Evolutionary conservation across 2,113 vertebrate genomes (phyloP).

Genomic region (Gallinago jamesoni): DNA sequence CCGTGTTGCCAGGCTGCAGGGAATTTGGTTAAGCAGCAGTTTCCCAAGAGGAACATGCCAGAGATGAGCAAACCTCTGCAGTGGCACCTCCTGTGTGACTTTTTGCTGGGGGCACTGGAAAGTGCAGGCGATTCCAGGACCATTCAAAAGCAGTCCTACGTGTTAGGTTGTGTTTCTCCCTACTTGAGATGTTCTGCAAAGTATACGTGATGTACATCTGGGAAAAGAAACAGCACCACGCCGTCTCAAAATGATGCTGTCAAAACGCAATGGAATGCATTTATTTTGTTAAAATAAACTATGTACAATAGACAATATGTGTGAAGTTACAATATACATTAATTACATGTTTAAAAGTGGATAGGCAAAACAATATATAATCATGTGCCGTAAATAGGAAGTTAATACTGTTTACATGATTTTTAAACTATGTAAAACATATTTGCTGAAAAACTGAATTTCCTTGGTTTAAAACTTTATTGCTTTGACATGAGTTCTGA

Average conservation of each 20-base stretch:
- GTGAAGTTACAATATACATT: constrained; percentile 54
- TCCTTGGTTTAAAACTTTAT: neutral
- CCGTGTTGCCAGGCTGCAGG: neutral
- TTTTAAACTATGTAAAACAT: neutral
- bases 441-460: neutral
- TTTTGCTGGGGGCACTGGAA: neutral
- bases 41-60: neutral
- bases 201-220: neutral
- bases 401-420: constrained; percentile 19
- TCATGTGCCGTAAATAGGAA: constrained; percentile 50
- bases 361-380: constrained; percentile 33
- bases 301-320: constrained; percentile 37
- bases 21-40: neutral
- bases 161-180: neutral
- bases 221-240: neutral
- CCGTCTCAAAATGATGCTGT: neutral
- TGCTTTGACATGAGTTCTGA: neutral
- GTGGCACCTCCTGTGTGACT: neutral
- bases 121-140: neutral
- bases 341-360: constrained; percentile 48
- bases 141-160: neutral
- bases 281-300: constrained; percentile 70
- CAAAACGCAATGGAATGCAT: constrained; percentile 53
- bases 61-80: neutral
- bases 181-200: neutral